Evolutionary conservation across 35 echinoderm and acorn worm genomes (phyloP), one percentile per base, ranked within the genome.

Genomic region (Apostichopus japonicus): DNA sequence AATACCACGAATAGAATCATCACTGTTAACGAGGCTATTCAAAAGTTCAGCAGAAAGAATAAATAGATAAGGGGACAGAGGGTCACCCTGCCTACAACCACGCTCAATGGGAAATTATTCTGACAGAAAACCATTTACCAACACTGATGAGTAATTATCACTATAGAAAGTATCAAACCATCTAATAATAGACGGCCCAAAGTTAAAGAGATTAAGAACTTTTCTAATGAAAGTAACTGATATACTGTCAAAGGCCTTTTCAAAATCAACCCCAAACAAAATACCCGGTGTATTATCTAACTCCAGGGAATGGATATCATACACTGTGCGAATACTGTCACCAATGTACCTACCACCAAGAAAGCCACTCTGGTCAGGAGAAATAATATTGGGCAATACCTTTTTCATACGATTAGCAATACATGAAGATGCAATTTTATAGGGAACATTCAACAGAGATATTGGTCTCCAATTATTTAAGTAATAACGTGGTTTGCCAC

Each of bases 351-450:
- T 13, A 6, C 80, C 53, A 19, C 14, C 16, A 13, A 83, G 5
- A 83, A 54, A 55, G 17, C 80, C 80, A 54, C 55, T 83, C 55
- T 83, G 80, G 4, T 83, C 53, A 5, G 5, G 15, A n/a, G 54
- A 23, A 16, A 70, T 88, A 11, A 88, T 6, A 9, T 88, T 51
- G 13, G 57, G 8, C 14, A 88, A 27, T 19, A 88, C 86, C 14
- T 5, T 6, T 88, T 88, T 88, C 11, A 67, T 88, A 10, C 86
- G 86, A 17, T 88, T 62, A 15, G 86, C 86, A 21, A 62, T 88
- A 67, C 17, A 88, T n/a, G 15, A 14, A 51, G 56, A 72, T 7
- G 57, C 54, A 23, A 88, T 61, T 88, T 88, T 88, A 67, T 23
- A 52, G 67, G 56, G 22, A 8, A 65, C 86, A 88, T 70, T 88